Evolutionary conservation across 2,888 invertebrate species (phyloP).

Genomic region (Salticus scenicus): DNA sequence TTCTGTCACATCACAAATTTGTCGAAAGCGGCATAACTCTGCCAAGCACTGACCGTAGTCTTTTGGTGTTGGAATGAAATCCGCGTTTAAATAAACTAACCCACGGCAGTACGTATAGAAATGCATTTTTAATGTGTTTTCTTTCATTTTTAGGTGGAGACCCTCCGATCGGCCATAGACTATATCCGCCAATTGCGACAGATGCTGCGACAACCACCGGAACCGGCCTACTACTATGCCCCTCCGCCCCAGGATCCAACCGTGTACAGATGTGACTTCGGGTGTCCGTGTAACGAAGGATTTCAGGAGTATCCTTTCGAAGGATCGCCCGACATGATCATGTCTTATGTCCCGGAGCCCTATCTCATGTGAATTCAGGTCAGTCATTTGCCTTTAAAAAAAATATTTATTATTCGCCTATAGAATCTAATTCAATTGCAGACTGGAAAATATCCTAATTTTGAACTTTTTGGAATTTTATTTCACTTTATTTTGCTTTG

Average conservation of each 20-base stretch:
- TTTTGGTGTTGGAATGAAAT: too few species aligned
- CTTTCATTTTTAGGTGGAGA: conserved; percentile 39
- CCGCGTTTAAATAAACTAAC: too few species aligned
- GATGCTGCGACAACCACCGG: conserved; percentile 51
- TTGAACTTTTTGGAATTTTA: neutral
- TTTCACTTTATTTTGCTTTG: neutral
- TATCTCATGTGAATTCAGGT: conserved; percentile 44
- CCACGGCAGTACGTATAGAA: too few species aligned
- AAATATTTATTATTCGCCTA: neutral
- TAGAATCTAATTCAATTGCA: neutral
- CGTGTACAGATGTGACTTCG: conserved; percentile 43
- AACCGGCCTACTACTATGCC: conserved; percentile 38
- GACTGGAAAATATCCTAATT: neutral
- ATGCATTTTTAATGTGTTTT: neutral
- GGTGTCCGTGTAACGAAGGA: conserved; percentile 56
- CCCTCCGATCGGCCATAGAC: conserved; percentile 61
- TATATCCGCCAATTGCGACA: conserved; percentile 59
- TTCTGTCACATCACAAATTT: too few species aligned
- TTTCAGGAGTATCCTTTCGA: conserved; percentile 45
- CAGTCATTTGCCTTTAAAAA: neutral
- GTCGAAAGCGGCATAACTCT: too few species aligned
- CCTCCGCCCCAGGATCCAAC: conserved; percentile 27
- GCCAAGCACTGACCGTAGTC: too few species aligned
- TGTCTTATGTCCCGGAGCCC: conserved; percentile 42
- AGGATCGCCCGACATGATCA: conserved; percentile 28